phyloP scores from a whole-genome alignment of 2,888 invertebrate species.

The Epicampocera succincta region DNA sequence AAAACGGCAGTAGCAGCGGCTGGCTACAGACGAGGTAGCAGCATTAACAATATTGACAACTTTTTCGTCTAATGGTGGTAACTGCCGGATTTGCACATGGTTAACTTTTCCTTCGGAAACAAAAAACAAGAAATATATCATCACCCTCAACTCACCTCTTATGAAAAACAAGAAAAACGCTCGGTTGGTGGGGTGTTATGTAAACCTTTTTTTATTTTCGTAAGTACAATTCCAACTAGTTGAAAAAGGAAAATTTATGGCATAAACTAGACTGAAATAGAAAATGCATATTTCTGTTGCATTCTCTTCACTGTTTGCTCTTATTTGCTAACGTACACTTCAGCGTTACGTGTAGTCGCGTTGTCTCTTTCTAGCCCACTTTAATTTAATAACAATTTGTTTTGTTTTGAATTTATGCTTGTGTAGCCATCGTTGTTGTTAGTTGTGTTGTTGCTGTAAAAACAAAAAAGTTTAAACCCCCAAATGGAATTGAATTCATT shows the following conservation, averaged over 20 bases:
- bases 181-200: constrained; percentile 32
- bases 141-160: neutral
- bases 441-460: constrained; percentile 33
- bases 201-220: neutral
- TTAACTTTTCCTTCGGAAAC: constrained; percentile 58
- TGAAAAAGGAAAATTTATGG: constrained; percentile 2
- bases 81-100: constrained; percentile 67
- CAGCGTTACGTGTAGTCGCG: neutral
- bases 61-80: constrained; percentile 61
- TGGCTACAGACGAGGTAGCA: constrained; percentile 1
- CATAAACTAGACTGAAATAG: constrained; percentile 33
- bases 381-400: constrained; percentile 42
- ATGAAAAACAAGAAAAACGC: neutral
- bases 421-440: constrained; percentile 28
- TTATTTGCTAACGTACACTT: neutral
- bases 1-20: constrained; percentile 45
- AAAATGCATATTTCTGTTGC: neutral
- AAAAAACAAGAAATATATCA: constrained; percentile 41
- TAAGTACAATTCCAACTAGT: neutral
- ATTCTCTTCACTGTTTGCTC: constrained; percentile 15
- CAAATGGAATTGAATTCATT: constrained; percentile 48
- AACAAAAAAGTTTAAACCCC: constrained; percentile 42
- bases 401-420: constrained; percentile 15
- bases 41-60: constrained; percentile 48
- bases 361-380: constrained; percentile 46